A percentile compares a stretch with the other conserved stretches of the same genome.
Evolutionary conservation across 2,113 vertebrate species (phyloP).

Genomic region (Microcebus griseorufus): DNA sequence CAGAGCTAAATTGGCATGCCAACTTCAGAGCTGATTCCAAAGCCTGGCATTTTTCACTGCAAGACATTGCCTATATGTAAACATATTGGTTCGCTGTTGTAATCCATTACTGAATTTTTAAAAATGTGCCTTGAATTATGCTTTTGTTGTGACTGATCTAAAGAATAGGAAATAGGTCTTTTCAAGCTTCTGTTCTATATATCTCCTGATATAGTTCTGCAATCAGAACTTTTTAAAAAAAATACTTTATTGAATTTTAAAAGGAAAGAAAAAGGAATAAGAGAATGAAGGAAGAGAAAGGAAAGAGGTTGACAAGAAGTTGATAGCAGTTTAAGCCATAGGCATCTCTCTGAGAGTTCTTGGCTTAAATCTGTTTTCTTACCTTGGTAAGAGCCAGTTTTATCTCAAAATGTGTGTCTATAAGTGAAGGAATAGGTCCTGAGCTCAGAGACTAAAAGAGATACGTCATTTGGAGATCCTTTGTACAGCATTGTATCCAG

Average conservation of each 20-base stretch:
- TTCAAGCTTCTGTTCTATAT: neutral
- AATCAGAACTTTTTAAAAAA: neutral
- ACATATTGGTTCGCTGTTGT: neutral
- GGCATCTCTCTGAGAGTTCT: neutral
- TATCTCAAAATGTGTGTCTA: neutral
- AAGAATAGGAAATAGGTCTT: neutral
- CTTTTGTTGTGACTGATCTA: neutral
- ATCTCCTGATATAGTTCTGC: slow-evolving; percentile 1
- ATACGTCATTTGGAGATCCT: neutral
- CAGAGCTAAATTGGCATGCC: neutral
- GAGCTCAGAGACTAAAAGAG: slow-evolving; percentile 7
- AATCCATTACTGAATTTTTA: neutral
- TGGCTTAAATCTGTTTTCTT: neutral
- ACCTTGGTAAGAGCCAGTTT: neutral
- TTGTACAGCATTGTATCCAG: neutral
- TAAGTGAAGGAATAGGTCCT: neutral
- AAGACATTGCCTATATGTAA: neutral
- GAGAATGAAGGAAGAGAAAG: neutral
- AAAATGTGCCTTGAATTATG: neutral
- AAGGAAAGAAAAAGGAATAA: neutral
- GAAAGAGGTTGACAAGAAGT: neutral
- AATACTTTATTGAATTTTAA: neutral
- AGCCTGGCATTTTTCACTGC: neutral
- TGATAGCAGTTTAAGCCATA: neutral
- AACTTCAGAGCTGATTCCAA: neutral